Evolutionary conservation across 2,113 vertebrate species (phyloP), one percentile per base, ranked within the genome.

Genomic region (Dascyllus trimaculatus): DNA sequence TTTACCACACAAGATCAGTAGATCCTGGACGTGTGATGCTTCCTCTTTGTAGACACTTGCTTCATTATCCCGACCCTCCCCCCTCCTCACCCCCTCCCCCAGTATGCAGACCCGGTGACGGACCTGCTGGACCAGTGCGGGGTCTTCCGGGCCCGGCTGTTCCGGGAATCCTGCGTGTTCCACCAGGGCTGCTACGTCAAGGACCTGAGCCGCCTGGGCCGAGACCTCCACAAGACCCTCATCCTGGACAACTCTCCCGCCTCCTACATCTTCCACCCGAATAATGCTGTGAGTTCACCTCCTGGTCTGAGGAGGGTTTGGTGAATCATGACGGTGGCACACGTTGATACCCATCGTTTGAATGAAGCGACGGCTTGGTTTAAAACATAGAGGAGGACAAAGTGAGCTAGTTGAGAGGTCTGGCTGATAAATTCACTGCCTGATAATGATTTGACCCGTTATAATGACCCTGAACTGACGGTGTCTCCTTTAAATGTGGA

Each of bases 161-260:
- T 97, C 91, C 95, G 96, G 25, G 96, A 97, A 80, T 96, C 96
- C 7, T 97, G 96, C 18, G 96, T 97, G n/a, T 97, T 97, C 91
- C 96, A 97, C 84, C 96, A 96, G 86, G 96, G 96, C 70, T 97
- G 96, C 89, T 97, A 97, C 0, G 96, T 97, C 58, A 97, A 97
- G 90, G 96, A 97, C 85, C 90, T 97, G 81, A 97, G 96, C 88
- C 94, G 95, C 22, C 89, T 97, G 75, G 96, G 96, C 22, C 88
- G 96, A 63, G 95, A 97, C 61, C 95, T 97, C 48, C 91, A 94
- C 90, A 96, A 95, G 85, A 97, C 96, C 19, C 92, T 97, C 62
- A 97, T 97, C 87, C 83, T 97, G 88, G 96, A 97, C 81, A 97
- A 97, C 87, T 97, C 96, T 1, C 96, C 96, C 9, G 96, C 96